Conservation (phyloP, 2,113 vertebrate genomes). For the Mustela nigripes region DNA sequence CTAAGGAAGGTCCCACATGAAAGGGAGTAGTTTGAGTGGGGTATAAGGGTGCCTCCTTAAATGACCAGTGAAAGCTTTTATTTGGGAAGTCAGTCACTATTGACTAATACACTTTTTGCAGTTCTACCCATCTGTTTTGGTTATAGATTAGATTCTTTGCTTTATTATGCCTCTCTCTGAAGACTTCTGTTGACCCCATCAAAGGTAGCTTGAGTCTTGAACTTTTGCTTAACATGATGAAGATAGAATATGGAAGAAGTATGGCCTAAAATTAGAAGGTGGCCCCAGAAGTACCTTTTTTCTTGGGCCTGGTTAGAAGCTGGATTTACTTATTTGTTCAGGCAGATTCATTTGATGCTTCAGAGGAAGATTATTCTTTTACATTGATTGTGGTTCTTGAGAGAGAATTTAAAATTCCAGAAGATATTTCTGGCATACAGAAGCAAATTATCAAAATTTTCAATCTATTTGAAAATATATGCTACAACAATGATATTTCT, state of each 20-base stretch:
- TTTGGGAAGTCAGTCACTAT: neutral
- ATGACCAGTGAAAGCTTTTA: neutral
- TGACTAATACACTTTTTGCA: too few species aligned
- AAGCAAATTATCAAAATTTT: neutral
- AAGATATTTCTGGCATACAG: neutral
- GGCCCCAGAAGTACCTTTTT: neutral
- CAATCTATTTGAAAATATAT: constrained; percentile 27
- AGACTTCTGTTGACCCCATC: neutral
- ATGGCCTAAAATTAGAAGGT: neutral
- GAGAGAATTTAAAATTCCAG: neutral
- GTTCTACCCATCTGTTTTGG: neutral
- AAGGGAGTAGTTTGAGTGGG: neutral
- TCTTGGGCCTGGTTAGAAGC: neutral
- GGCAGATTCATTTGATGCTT: neutral
- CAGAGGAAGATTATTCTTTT: neutral
- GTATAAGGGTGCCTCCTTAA: neutral
- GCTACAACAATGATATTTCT: neutral
- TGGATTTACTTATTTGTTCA: neutral
- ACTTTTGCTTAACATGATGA: neutral
- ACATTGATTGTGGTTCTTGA: neutral
- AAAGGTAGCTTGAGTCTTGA: neutral
- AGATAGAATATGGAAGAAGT: neutral
- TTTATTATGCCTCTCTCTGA: neutral
- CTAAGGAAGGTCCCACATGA: neutral
- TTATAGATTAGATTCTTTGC: neutral